Evolutionary conservation across 2,797 vertebrate genomes (phyloP), one percentile per base, ranked within the genome.

Genomic region (Cynopterus sphinx): DNA sequence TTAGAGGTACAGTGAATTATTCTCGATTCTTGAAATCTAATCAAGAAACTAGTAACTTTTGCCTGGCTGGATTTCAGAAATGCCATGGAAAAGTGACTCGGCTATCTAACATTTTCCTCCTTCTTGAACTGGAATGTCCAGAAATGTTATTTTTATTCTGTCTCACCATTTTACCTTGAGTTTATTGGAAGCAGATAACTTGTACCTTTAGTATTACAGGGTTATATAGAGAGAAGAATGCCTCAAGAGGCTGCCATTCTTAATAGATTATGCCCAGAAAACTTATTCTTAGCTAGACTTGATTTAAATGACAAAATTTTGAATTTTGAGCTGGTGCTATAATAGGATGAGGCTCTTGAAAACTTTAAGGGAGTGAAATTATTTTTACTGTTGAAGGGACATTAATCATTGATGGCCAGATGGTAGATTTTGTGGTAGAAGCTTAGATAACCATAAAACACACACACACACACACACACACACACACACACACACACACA

Each of bases 281-380:
- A 5, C 10, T 81, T 36, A 61, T 79, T 57, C 36, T 79, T 84
- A 87, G 16, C 28, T 90, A 79, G 4, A 55, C 4, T 17, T 91
- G 41, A 73, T 70, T 93, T 93, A 73, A 82, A 70, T 63, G 26
- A 77, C 71, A 26, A 77, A 43, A 70, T 74, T 90, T 83, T 94
- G 33, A 78, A 67, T 43, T 90, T 84, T 63, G 79, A 68, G 9
- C 24, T 89, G 51, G 3, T 65, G 53, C 31, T 67, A 26, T 68
- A 57, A 61, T 61, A 49, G 67, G 24, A 51, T 79, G 24, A 74
- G 46, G 63, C 31, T 22, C 26, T 36, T 46, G 16, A 41, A 68
- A 85, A 77, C 68, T 79, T 81, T 39, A 43, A 89, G 11, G 19
- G 3, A 3, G 1, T 41, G 24, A 89, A 63, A 88, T 86, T 92